These are phyloP conservation scores for Folsomia candida DNA, from an alignment of 2,888 invertebrate species.

Conservation along the genomic window DNA sequence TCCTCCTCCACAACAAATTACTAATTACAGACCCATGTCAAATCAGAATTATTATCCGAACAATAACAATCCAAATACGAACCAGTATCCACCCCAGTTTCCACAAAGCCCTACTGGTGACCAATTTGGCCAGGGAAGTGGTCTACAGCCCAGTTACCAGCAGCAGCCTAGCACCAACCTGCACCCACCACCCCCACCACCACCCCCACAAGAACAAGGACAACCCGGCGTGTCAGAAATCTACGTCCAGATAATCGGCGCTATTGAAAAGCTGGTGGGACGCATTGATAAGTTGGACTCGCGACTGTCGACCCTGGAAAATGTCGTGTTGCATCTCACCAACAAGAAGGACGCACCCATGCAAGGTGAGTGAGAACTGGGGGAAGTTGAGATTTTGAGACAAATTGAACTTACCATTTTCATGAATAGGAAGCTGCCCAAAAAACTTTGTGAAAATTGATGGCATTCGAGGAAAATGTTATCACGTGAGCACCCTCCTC, in stretches of 20 bases:
- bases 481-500: constrained; percentile 40
- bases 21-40: background rate
- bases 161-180: constrained; percentile 20
- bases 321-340: constrained; percentile 42
- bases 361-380: constrained; percentile 35
- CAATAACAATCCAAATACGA: constrained; percentile 8
- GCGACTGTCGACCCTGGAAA: constrained; percentile 44
- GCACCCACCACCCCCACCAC: background rate
- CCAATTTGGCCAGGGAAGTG: constrained; percentile 33
- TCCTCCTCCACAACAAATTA: background rate
- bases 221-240: constrained; percentile 24
- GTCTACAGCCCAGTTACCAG: constrained; percentile 23
- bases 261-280: constrained; percentile 47
- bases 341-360: constrained; percentile 34
- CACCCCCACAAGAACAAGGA: background rate
- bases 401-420: constrained; percentile 5
- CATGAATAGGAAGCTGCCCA: constrained; percentile 41
- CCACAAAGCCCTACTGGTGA: constrained; percentile 11
- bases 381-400: background rate
- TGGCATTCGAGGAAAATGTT: constrained; percentile 47
- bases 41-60: background rate
- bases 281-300: constrained; percentile 45
- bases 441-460: constrained; percentile 45
- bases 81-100: background rate
- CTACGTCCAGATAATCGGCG: constrained; percentile 44